Evolutionary conservation across 2,797 vertebrate genomes (phyloP), one percentile per base, ranked within the genome.

Genomic region (Gastrophryne carolinensis): DNA sequence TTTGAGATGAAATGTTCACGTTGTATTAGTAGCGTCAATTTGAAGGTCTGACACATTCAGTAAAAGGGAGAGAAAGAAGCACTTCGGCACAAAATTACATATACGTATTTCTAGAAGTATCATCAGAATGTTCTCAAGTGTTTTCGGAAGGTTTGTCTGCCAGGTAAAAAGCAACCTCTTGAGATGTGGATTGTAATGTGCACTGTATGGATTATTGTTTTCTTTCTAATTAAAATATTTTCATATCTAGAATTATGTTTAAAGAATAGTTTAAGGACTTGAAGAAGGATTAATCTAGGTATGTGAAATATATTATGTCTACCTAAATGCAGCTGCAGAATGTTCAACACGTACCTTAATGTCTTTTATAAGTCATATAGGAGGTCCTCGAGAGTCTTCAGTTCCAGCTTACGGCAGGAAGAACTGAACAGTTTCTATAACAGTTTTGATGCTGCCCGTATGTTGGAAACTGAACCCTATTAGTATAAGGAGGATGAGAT

Each of bases 1-100:
- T 68, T 68, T 68, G 15, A 26, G 17, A 56, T 15, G n/a, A 27
- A 19, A 17, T 54, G 23, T 34, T 12, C 27, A 8, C 26, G 17
- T 13, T 27, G 30, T 56, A 30, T 56, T 30, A 29, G 53, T 3
- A 19, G 24, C 35, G 21, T 39, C 10, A 2, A 27, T 56, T 17
- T 17, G 32, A 9, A 26, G 35, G 49, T 27, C 23, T 67, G 27
- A n/a, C 26, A 37, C 32, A 41, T 54, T 68, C 34, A 54, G 10
- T 26, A n/a, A 67, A 56, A 56, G 10, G n/a, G 34, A n/a, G 23
- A 68, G 65, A 68, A 54, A 54, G 56, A 19, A 68, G 50, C 50
- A 39, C 65, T 68, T 53, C 44, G 56, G 34, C 13, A 56, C 15
- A 56, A 26, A 68, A 39, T 64, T 37, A 26, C 56, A 29, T 35